These are phyloP conservation scores for Chirona hameri DNA, from an alignment of 2,888 invertebrate genomes.

Conservation along the genomic window DNA sequence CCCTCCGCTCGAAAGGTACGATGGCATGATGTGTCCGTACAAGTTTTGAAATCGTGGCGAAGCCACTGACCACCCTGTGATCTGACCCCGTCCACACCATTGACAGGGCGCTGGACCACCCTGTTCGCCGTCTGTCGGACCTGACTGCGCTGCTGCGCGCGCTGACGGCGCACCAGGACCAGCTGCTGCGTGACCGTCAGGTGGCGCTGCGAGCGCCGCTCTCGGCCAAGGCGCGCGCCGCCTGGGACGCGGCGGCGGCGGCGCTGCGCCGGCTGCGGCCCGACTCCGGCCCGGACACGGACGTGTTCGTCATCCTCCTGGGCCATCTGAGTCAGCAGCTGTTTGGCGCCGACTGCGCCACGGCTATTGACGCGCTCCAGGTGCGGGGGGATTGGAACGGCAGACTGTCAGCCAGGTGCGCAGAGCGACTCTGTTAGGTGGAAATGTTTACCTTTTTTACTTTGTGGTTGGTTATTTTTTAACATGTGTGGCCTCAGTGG, in stretches of 20 bases:
- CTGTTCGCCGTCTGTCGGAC: slow-evolving; percentile 1
- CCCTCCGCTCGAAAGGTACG: too few species aligned
- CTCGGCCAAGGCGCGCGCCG: not conserved
- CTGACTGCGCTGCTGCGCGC: not conserved
- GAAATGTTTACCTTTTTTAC: too few species aligned
- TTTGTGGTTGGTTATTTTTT: too few species aligned
- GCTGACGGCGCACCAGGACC: not conserved
- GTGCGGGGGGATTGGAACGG: not conserved
- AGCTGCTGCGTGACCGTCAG: not conserved
- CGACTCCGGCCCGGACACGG: not conserved
- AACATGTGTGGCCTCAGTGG: too few species aligned
- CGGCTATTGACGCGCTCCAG: not conserved
- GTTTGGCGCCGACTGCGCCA: not conserved
- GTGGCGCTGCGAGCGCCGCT: not conserved
- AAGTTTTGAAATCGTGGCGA: too few species aligned
- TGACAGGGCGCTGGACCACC: slow-evolving; percentile 22
- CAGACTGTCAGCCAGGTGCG: too few species aligned
- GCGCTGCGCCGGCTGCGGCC: not conserved
- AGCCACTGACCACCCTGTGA: too few species aligned
- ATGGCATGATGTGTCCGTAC: too few species aligned
- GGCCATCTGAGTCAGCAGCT: slow-evolving; percentile 9
- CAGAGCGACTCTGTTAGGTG: too few species aligned
- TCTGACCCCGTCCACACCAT: not conserved
- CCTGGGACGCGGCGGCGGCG: not conserved
- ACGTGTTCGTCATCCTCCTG: slow-evolving; percentile 25